Evolutionary conservation across 2,113 vertebrate genomes (phyloP).

Genomic region (Strix aluco): DNA sequence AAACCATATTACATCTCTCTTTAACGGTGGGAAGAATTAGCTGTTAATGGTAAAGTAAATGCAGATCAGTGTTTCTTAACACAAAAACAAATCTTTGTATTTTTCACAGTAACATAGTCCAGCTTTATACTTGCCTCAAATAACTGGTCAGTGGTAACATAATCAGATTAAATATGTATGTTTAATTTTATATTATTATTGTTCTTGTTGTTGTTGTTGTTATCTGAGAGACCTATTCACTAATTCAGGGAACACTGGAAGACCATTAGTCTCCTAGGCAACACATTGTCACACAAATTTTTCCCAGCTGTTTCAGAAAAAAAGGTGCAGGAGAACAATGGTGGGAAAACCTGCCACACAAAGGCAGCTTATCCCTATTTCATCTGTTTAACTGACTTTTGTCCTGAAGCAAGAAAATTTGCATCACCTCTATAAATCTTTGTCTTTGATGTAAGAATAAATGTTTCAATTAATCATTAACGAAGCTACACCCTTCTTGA

Average conservation of each 20-base stretch:
- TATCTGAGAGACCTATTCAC: background rate
- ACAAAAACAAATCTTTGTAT: background rate
- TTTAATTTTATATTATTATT: background rate
- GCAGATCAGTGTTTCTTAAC: background rate
- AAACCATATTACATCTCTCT: background rate
- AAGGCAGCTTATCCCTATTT: background rate
- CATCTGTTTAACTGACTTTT: background rate
- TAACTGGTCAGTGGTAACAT: background rate
- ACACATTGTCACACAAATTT: background rate
- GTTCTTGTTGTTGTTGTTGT: background rate
- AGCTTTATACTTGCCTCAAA: background rate
- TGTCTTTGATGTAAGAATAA: background rate
- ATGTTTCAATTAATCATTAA: background rate
- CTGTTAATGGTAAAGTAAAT: background rate
- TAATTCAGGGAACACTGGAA: background rate
- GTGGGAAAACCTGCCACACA: background rate
- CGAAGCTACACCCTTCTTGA: accelerated
- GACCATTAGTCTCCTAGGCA: background rate
- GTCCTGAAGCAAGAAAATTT: background rate
- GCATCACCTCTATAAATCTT: background rate
- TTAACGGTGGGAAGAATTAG: background rate
- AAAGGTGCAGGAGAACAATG: background rate
- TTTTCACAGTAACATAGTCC: background rate
- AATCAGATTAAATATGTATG: background rate
- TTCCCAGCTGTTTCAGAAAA: background rate